These are phyloP conservation scores for Platorchestia sp. DNA, from an alignment of 1,140 invertebrate genomes.

Conservation along the genomic window DNA sequence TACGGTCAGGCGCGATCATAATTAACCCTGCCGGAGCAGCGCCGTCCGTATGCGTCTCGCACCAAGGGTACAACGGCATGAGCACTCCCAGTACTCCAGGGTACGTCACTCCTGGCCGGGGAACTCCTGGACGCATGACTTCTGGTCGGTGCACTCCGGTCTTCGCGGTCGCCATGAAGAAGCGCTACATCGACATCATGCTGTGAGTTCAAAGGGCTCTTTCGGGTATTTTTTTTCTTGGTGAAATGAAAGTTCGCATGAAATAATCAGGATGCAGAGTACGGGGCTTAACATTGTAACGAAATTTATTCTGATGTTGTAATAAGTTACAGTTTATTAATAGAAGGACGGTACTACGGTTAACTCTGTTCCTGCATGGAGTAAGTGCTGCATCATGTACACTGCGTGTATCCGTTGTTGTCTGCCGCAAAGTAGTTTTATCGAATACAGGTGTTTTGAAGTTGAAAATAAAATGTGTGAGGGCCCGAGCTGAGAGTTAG, in stretches of 20 bases:
- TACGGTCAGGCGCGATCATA: neutral
- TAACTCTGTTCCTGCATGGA: no score
- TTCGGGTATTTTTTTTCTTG: neutral
- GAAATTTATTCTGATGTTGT: no score
- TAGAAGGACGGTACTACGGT: no score
- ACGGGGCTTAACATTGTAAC: neutral
- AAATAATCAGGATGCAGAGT: neutral
- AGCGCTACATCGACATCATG: slow-evolving; percentile 39
- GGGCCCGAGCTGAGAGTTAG: no score
- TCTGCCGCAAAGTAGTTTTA: no score
- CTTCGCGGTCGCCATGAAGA: neutral
- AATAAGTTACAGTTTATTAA: no score
- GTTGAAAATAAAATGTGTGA: no score
- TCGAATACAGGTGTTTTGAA: no score
- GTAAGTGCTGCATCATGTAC: no score
- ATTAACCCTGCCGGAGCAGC: slow-evolving; percentile 9
- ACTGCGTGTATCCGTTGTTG: no score
- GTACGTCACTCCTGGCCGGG: slow-evolving; percentile 6
- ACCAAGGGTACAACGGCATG: neutral
- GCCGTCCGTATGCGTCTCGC: neutral
- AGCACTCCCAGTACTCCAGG: neutral
- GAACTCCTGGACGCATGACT: slow-evolving; percentile 18
- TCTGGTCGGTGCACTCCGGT: neutral
- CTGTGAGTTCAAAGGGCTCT: neutral
- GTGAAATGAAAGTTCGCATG: neutral